Percentiles rank a stretch among this genome's conserved stretches.
phyloP scores from a whole-genome alignment of 2,113 vertebrate species.

The Dasyurus viverrinus region DNA sequence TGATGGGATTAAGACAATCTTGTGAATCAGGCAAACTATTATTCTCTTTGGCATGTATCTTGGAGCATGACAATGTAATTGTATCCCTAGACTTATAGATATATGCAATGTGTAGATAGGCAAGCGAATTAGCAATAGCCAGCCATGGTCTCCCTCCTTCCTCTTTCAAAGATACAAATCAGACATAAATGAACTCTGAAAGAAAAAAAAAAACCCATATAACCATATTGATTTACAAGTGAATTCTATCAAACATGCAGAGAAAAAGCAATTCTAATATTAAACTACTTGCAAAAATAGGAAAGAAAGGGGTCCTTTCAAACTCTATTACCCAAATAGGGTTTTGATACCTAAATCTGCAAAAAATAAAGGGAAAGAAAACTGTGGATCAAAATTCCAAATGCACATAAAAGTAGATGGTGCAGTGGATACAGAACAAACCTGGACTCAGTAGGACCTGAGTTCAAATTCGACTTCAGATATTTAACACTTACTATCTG shows the following conservation, averaged over 20 bases:
- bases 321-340: too few species aligned
- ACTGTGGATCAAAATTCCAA: too few species aligned
- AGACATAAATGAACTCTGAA: not conserved
- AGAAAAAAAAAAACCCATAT: not conserved
- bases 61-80: not conserved
- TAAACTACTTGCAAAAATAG: not conserved
- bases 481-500: too few species aligned
- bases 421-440: too few species aligned
- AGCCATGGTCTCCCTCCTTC: not conserved
- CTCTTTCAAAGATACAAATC: not conserved
- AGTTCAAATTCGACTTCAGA: too few species aligned
- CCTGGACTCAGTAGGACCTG: too few species aligned
- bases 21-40: not conserved
- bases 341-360: too few species aligned
- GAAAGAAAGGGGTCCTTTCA: not conserved
- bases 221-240: not conserved
- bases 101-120: not conserved
- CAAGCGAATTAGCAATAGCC: not conserved
- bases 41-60: not conserved
- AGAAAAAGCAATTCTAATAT: not conserved
- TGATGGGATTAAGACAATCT: not conserved
- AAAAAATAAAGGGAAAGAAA: too few species aligned
- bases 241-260: not conserved
- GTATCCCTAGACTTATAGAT: not conserved
- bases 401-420: too few species aligned